Percentiles rank a stretch among this genome's conserved stretches.
Evolutionary conservation across 2,797 vertebrate species (phyloP).

Genomic region (Darevskia mixta): DNA sequence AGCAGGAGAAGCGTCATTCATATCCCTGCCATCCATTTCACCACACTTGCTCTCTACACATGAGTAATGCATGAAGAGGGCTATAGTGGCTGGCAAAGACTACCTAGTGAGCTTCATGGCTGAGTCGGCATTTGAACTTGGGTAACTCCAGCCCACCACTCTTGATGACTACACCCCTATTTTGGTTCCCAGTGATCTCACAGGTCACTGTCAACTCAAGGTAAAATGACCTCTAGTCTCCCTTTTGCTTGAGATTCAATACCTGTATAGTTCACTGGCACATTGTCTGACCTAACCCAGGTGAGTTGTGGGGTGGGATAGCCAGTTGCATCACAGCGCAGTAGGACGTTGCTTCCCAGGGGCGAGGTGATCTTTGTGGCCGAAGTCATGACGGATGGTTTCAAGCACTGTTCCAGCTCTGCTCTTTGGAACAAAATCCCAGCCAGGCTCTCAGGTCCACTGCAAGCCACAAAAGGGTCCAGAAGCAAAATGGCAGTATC

Average conservation of each 20-base stretch:
- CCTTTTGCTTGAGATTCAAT: slow-evolving; percentile 51
- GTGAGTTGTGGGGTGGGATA: slow-evolving; percentile 89
- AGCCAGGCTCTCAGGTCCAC: slow-evolving; percentile 87
- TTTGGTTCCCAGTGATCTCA: neutral
- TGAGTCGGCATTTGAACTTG: neutral
- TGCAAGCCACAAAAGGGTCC: slow-evolving; percentile 88
- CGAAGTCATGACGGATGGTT: slow-evolving; percentile 93
- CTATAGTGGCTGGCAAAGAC: neutral
- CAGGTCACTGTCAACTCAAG: neutral
- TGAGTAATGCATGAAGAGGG: too few species aligned
- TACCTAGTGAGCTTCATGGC: neutral
- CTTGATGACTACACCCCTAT: neutral
- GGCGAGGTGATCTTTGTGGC: slow-evolving; percentile 94
- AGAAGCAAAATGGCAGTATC: slow-evolving; percentile 85
- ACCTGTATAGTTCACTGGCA: slow-evolving; percentile 90
- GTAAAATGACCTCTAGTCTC: slow-evolving; percentile 6
- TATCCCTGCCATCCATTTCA: too few species aligned
- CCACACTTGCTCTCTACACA: too few species aligned
- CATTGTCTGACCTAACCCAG: slow-evolving; percentile 86
- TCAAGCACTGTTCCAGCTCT: slow-evolving; percentile 91
- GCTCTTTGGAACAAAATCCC: slow-evolving; percentile 91
- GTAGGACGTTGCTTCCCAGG: slow-evolving; percentile 91
- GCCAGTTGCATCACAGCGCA: slow-evolving; percentile 93
- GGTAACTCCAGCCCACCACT: neutral
- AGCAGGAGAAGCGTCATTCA: too few species aligned